phyloP scores from a whole-genome alignment of 2,797 vertebrate species.

The Spheniscus humboldti region DNA sequence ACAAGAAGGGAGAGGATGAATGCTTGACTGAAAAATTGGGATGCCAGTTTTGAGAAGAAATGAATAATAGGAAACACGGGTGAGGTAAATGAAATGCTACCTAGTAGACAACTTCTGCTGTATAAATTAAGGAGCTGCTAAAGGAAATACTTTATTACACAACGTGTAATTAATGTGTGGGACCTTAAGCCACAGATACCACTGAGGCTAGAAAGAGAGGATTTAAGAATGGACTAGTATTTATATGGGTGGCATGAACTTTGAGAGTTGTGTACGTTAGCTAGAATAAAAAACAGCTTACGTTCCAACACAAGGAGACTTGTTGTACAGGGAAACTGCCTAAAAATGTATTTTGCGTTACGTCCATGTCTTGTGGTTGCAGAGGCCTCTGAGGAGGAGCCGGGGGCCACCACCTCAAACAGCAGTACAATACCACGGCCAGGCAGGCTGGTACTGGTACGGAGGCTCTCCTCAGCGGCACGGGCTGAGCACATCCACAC shows the following conservation, averaged over 20 bases:
- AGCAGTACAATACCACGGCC: accelerated
- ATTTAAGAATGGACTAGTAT: neutral
- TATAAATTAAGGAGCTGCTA: constrained; percentile 26
- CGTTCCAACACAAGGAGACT: neutral
- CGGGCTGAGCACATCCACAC: accelerated
- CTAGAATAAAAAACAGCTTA: neutral
- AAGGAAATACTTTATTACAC: constrained; percentile 38
- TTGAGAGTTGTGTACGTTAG: neutral
- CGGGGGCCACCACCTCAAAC: neutral
- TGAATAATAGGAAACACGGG: neutral
- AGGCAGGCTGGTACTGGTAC: neutral
- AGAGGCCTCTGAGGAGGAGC: neutral
- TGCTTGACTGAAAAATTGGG: neutral
- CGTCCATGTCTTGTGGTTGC: neutral
- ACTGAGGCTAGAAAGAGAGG: neutral
- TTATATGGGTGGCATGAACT: neutral
- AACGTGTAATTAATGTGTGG: neutral
- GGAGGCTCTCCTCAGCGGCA: neutral
- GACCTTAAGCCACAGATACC: constrained; percentile 31
- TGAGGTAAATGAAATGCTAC: neutral
- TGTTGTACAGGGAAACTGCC: neutral
- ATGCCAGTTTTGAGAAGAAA: neutral
- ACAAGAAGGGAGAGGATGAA: neutral
- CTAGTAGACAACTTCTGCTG: neutral
- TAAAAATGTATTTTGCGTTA: neutral